These are phyloP conservation scores for Albula goreensis DNA, from an alignment of 2,113 vertebrate species.

Conservation along the genomic window DNA sequence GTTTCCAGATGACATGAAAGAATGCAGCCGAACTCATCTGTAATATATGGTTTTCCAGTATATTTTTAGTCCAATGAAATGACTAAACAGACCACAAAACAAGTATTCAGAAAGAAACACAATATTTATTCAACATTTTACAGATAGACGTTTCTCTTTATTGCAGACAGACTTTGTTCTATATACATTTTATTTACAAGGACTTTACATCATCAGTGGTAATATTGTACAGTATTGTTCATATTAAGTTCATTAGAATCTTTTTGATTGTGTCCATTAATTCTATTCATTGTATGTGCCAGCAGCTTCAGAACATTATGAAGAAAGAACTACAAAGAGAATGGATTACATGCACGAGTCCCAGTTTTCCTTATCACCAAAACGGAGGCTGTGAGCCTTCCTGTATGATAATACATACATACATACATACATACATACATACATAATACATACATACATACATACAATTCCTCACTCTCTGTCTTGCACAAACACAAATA, in stretches of 20 bases:
- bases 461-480: background rate
- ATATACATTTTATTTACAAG: slow-evolving; percentile 94
- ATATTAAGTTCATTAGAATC: slow-evolving; percentile 71
- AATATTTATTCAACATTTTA: slow-evolving; percentile 97
- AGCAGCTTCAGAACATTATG: slow-evolving; percentile 74
- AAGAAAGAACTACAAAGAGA: slow-evolving; percentile 78
- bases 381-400: background rate
- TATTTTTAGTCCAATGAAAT: background rate
- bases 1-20: background rate
- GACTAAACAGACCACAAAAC: background rate
- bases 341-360: slow-evolving; percentile 83
- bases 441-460: background rate
- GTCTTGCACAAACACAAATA: background rate
- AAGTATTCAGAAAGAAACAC: slow-evolving; percentile 80
- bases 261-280: slow-evolving; percentile 41
- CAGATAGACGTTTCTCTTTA: slow-evolving; percentile 79
- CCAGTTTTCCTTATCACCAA: slow-evolving; percentile 40
- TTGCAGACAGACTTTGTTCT: slow-evolving; percentile 77
- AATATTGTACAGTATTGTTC: slow-evolving; percentile 80
- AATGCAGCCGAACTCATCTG: background rate
- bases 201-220: slow-evolving; percentile 88
- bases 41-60: background rate
- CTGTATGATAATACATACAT: background rate
- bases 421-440: background rate
- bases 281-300: slow-evolving; percentile 58